phyloP scores from a whole-genome alignment of 2,113 vertebrate species.

The Arvicanthis niloticus region DNA sequence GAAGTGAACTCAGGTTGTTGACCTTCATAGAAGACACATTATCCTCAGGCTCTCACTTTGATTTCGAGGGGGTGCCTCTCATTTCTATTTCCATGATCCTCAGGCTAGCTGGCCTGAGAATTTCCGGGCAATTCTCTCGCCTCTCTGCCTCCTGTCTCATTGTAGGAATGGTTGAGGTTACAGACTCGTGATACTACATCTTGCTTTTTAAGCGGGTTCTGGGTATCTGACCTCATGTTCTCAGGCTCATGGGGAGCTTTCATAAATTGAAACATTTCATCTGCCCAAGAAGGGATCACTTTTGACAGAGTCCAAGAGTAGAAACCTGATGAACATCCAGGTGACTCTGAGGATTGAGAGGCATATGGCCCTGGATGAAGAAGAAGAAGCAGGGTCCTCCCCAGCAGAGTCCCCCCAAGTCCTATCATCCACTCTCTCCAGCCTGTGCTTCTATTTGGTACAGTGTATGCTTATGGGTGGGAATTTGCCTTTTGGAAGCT shows the following conservation, averaged over 20 bases:
- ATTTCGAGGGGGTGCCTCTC: background rate
- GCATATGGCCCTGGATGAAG: too few relatives aligned
- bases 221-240: background rate
- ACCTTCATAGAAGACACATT: background rate
- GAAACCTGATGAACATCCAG: rapidly evolving
- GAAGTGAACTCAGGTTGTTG: background rate
- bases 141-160: background rate
- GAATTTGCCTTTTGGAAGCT: background rate
- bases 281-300: background rate
- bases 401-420: background rate
- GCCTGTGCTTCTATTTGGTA: background rate
- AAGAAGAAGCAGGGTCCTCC: background rate
- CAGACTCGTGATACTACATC: background rate
- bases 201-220: background rate
- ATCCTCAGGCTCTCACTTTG: background rate
- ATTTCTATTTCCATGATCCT: background rate
- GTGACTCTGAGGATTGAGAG: background rate
- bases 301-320: background rate
- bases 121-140: background rate
- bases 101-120: background rate
- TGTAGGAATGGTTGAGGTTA: background rate
- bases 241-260: background rate
- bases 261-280: background rate
- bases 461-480: background rate
- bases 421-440: background rate